These are phyloP conservation scores for Junco hyemalis DNA, from an alignment of 2,113 vertebrate genomes.

Conservation along the genomic window DNA sequence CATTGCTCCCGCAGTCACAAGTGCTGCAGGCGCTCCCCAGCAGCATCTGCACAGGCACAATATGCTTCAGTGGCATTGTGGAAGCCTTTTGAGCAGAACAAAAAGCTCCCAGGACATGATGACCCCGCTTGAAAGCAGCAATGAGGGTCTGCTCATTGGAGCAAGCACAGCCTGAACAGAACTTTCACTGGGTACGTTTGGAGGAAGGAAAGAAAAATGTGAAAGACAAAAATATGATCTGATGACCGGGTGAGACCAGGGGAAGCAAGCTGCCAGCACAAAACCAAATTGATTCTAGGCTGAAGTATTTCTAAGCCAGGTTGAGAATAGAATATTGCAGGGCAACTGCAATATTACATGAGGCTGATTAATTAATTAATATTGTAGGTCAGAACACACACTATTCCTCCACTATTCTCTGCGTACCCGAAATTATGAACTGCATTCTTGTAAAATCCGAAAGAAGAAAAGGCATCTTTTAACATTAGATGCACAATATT, in stretches of 20 bases:
- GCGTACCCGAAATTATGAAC: rapidly evolving
- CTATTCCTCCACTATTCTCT: not conserved
- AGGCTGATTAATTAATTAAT: not conserved
- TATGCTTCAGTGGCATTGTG: conserved; percentile 34
- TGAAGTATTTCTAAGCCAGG: not conserved
- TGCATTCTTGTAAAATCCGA: not conserved
- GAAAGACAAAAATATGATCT: conserved; percentile 1
- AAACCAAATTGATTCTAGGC: not conserved
- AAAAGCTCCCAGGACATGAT: conserved; percentile 39
- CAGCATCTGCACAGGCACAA: conserved; percentile 3
- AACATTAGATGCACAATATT: not conserved
- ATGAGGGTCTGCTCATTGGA: not conserved
- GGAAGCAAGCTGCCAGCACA: not conserved
- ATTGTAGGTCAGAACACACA: not conserved
- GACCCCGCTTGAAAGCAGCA: conserved; percentile 14
- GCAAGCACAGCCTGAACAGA: conserved; percentile 1
- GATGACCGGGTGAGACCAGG: not conserved
- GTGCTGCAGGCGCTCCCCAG: not conserved
- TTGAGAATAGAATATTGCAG: not conserved
- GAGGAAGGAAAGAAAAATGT: not conserved
- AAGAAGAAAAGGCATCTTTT: not conserved
- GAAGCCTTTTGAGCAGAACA: conserved; percentile 49
- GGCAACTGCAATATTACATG: not conserved
- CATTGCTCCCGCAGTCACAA: not conserved
- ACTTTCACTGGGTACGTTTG: not conserved